Base-by-base conservation (phyloP, 2,113 vertebrate species). In the Oncorhynchus mykiss region DNA sequence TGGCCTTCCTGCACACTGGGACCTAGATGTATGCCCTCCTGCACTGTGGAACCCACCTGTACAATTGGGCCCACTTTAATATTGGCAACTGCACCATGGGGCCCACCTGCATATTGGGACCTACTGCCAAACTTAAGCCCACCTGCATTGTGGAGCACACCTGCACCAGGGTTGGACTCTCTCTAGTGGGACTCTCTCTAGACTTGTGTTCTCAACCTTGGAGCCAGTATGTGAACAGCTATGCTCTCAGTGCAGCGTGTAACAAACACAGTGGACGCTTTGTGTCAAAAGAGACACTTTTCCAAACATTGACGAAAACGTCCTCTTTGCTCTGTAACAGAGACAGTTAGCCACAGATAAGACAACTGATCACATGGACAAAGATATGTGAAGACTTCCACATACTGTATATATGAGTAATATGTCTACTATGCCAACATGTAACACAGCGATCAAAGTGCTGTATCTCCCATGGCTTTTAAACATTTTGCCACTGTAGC, bases 161-260 rank as follows among this genome's bases (percentile, higher is more conserved):
- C 39, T 39, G 39, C 39, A 39, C 39, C 39, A 45, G 39, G 9
- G 31, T 34, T 34, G n/a, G 57, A 78, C 74, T 11, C 16, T 18
- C 3, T 54, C 39, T 45, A 18, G 51, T 34, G 5, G n/a, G 57
- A 78, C 72, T 11, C 16, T 54, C 13, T 54, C 39, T 45, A 54
- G 51, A 13, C 51, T 16, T 16, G 34, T 57, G 49, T 70, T 82
- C 66, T 59, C 80, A 78, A 83, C 80, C 76, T 85, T 54, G 51
- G 70, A 82, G 84, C 82, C 71, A 85, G 84, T 82, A 85, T 83
- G 75, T 74, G 78, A 88, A 82, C 87, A 89, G 85, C 89, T 84
- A 85, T 82, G 86, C 79, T 76, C 69, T 87, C 82, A 87, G 80
- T 87, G 84, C 77, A 83, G 84, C n/a, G 9, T n/a, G 59, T 62